Conservation (phyloP, 1,140 invertebrate genomes). For the Lepidostoma basale region DNA sequence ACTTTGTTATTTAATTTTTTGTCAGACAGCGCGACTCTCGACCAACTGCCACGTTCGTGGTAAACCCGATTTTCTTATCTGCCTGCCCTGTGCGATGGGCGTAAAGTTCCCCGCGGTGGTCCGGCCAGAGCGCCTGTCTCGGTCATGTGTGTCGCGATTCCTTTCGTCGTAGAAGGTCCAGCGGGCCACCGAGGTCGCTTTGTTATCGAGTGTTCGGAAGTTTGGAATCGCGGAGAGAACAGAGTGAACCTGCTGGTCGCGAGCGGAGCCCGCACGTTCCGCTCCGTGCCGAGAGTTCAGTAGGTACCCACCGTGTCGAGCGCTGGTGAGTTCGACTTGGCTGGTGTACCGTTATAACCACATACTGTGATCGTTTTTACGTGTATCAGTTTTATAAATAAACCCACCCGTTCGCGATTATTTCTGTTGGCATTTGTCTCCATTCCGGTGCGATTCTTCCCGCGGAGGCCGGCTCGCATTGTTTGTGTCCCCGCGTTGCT, state of each 20-base stretch:
- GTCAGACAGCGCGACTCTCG: neutral
- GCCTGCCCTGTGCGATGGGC: conserved; percentile 18
- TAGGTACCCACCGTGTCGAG: neutral
- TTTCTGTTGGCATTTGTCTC: neutral
- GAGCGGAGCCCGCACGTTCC: too few relatives aligned
- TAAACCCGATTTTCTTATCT: conserved; percentile 30
- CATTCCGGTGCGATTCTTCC: neutral
- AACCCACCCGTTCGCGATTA: too few relatives aligned
- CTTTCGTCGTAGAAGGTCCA: neutral
- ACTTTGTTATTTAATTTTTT: neutral
- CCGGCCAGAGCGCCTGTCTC: neutral
- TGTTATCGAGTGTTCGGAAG: neutral
- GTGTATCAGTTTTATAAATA: neutral
- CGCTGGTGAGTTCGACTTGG: neutral
- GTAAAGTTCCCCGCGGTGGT: conserved; percentile 15
- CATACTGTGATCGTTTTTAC: conserved; percentile 15
- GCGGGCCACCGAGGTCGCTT: neutral
- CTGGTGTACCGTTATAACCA: conserved; percentile 17
- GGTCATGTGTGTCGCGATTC: neutral
- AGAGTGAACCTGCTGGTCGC: too few relatives aligned
- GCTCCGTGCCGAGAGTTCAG: conserved; percentile 17
- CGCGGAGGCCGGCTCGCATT: neutral
- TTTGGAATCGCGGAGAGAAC: too few relatives aligned
- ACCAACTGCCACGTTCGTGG: conserved; percentile 27
- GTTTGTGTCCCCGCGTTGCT: neutral